phyloP scores from a whole-genome alignment of 2,113 vertebrate species.

The Rhinolophus ferrumequinum region DNA sequence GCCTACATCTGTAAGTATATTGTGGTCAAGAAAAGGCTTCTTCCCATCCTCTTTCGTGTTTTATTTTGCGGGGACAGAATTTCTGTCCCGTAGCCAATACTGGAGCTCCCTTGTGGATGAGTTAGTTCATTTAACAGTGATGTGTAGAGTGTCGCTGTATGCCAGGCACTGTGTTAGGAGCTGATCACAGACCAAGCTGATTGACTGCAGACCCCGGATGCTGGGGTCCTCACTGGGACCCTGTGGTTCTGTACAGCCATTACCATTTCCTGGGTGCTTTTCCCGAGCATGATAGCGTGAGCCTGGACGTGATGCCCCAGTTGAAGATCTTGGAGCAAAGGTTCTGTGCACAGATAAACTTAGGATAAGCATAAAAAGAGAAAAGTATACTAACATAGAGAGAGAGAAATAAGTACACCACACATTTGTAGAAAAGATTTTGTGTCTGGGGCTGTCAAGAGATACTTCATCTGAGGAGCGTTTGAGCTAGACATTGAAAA shows the following conservation, averaged over 20 bases:
- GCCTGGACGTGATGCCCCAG: accelerated
- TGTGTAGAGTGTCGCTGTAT: not conserved
- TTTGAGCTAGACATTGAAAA: not conserved
- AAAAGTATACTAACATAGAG: not conserved
- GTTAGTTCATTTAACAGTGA: not conserved
- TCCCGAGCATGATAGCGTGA: accelerated
- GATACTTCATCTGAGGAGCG: not conserved
- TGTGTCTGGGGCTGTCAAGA: not conserved
- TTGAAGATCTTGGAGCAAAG: not conserved
- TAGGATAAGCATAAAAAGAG: not conserved
- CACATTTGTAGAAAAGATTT: not conserved
- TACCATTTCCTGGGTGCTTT: not conserved
- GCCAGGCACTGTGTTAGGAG: not conserved
- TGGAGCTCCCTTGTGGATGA: not conserved
- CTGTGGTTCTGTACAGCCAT: accelerated
- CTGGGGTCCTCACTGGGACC: not conserved
- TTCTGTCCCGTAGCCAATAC: not conserved
- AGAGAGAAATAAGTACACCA: not conserved
- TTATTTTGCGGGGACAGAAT: not conserved
- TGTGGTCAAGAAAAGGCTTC: not conserved
- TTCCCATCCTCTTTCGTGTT: not conserved
- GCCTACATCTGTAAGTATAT: not conserved
- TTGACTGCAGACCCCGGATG: accelerated
- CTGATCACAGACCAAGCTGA: not conserved
- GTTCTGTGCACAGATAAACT: not conserved